A percentile compares a stretch with the other conserved stretches of the same genome.
These are phyloP conservation scores for Yponomeuta cagnagella DNA, from an alignment of 2,888 invertebrate genomes.

Conservation along the genomic window DNA sequence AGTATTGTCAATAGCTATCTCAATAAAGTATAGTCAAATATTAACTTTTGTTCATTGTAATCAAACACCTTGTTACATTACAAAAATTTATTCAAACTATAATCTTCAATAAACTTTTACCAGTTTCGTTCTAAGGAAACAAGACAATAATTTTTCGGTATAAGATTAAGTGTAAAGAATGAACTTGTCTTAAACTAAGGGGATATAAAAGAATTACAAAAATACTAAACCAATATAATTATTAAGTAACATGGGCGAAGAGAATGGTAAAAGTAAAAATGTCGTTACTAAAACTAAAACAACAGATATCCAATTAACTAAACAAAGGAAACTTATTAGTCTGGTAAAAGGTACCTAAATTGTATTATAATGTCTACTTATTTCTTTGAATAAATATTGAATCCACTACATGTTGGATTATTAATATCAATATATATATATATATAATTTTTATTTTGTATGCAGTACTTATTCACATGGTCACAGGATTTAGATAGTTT, in stretches of 20 bases:
- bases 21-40: not conserved
- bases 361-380: constrained; percentile 5
- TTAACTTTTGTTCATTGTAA: not conserved
- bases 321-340: constrained; percentile 5
- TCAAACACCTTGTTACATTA: constrained; percentile 37
- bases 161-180: constrained; percentile 6
- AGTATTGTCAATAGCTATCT: not conserved
- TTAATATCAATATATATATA: constrained; percentile 10
- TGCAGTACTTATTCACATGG: constrained; percentile 7
- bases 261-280: constrained; percentile 29
- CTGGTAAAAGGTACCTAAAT: constrained; percentile 14
- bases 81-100: constrained; percentile 67
- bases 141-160: constrained; percentile 3
- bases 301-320: constrained; percentile 7
- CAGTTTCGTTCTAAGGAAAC: constrained; percentile 30
- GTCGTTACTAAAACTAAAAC: constrained; percentile 11
- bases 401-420: constrained; percentile 13
- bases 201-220: constrained; percentile 2
- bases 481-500: constrained; percentile 1
- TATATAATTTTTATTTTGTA: constrained; percentile 8
- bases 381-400: constrained; percentile 16
- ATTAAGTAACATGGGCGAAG: constrained; percentile 44
- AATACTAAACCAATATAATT: constrained; percentile 8
- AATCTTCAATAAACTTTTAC: constrained; percentile 50
- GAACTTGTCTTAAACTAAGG: constrained; percentile 8